Evolutionary conservation across 2,797 vertebrate genomes (phyloP), one percentile per base, ranked within the genome.

Genomic region (Trachurus trachurus): DNA sequence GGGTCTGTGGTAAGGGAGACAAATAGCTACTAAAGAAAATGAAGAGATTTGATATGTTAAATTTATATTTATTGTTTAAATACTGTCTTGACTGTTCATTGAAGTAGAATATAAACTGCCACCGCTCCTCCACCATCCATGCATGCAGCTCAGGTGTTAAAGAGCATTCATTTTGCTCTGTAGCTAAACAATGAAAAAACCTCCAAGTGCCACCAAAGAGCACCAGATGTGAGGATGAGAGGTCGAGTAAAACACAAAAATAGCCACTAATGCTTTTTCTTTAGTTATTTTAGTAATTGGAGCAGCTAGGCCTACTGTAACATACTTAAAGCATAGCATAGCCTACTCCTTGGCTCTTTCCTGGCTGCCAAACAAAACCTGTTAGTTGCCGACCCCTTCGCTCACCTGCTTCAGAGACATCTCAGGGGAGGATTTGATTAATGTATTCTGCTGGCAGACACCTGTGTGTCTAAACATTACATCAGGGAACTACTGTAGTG

Each of bases 391-490:
- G 39, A 50, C 31, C 53, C 13, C n/a, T 72, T 60, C 31, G 40
- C 53, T 37, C 1, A 26, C 42, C 71, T 49, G 59, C 66, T 64
- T 62, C 72, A 66, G 58, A 10, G 0, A 16, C 45, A 6, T 84
- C 82, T 83, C 86, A 22, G 65, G 73, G 74, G 84, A 88, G 80
- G 87, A 85, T 90, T 78, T 87, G 82, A 92, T 92, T 81, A 85
- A 77, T 78, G 82, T 29, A n/a, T 72, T 74, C 77, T 73, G 76
- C 67, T 76, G 53, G 63, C 74, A 74, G 74, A 88, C 80, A 78
- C 67, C 76, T 78, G 79, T 57, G 76, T 78, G 65, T 82, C 80
- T 82, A 70, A 85, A 86, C 78, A 75, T 66, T 52, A 78, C 62
- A 66, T 52, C 75, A 77, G 26, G 26, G 26, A 26, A 1, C 26